Evolutionary conservation across 2,113 vertebrate genomes (phyloP), one percentile per base, ranked within the genome.

Genomic region (Gallinago paraguaiae): DNA sequence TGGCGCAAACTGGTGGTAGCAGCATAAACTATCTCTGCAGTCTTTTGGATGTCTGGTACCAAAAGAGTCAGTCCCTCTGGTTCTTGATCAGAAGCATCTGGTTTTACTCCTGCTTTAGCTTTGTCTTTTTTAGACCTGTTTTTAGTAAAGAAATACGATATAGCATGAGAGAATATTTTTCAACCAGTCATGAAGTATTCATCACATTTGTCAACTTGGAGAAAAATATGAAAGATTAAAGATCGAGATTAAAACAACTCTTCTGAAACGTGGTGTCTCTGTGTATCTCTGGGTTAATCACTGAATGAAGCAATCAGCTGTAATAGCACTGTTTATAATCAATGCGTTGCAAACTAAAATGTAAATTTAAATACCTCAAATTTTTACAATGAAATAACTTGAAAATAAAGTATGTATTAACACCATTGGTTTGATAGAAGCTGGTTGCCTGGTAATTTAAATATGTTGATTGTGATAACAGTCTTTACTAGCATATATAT

Each of bases 121-220:
- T 99, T 99, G 96, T 99, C 99, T 95, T 99, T 99, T 97, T 99
- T 99, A 85, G 99, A 99, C 97, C 99, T 99, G 93, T 65, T 88
- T 74, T 51, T 48, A 35, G 5, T 7, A 82, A 70, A 82, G 17
- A 53, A 69, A 67, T 0, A 45, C 19, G 43, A 69, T 23, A 39
- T 2, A 78, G 30, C 12, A 25, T 16, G 27, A 87, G 17, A 22
- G 31, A 80, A 5, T 50, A 25, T 37, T 77, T 92, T 93, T 82
- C 70, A 79, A 69, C 37, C 43, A 39, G 18, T 51, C 57, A 33
- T 13, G 50, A 15, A 31, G 15, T 14, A 39, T 23, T 77, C 30
- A 37, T 18, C 11, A 3, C 16, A 57, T 67, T 15, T 70, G 39
- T 37, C 14, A 70, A 51, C 10, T 46, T 4, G 23, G 12, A 63